Percentiles rank a stretch among this genome's conserved stretches.
Evolutionary conservation across 2,113 vertebrate species (phyloP).

Genomic region (Myxocyprinus asiaticus): DNA sequence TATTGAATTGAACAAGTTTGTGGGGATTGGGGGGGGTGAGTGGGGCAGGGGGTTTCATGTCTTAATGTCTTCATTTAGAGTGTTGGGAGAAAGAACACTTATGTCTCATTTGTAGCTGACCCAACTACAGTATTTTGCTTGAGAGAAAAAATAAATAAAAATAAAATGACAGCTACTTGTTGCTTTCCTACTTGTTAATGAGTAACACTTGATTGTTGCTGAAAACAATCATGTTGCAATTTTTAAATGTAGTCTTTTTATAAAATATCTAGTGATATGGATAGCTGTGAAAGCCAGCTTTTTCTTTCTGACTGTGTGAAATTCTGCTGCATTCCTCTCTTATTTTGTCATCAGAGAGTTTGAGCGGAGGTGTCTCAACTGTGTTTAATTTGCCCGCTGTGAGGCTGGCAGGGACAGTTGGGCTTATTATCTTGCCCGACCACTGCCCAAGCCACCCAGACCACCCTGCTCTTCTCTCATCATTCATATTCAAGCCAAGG

Average conservation of each 20-base stretch:
- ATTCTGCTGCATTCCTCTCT: conserved; percentile 45
- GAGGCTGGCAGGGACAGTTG: conserved; percentile 73
- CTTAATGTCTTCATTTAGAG: conserved; percentile 83
- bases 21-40: conserved; percentile 59
- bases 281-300: conserved; percentile 45
- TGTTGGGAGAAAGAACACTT: conserved; percentile 45
- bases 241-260: conserved; percentile 11
- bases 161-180: background rate
- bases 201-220: conserved; percentile 5
- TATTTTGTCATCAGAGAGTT: conserved; percentile 58
- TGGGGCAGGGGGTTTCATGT: conserved; percentile 77
- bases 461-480: conserved; percentile 82
- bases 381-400: conserved; percentile 63
- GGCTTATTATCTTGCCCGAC: conserved; percentile 71
- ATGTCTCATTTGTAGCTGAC: conserved; percentile 31
- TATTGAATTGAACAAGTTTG: conserved; percentile 82
- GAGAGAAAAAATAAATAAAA: background rate
- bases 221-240: background rate
- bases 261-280: conserved; percentile 17
- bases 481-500: conserved; percentile 84
- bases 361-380: conserved; percentile 57
- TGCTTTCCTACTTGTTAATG: background rate
- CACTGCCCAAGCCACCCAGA: conserved; percentile 69
- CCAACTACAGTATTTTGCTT: background rate
- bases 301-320: conserved; percentile 28